These are phyloP conservation scores for Lamprologus lemairii DNA, from an alignment of 2,113 vertebrate genomes.

Conservation along the genomic window DNA sequence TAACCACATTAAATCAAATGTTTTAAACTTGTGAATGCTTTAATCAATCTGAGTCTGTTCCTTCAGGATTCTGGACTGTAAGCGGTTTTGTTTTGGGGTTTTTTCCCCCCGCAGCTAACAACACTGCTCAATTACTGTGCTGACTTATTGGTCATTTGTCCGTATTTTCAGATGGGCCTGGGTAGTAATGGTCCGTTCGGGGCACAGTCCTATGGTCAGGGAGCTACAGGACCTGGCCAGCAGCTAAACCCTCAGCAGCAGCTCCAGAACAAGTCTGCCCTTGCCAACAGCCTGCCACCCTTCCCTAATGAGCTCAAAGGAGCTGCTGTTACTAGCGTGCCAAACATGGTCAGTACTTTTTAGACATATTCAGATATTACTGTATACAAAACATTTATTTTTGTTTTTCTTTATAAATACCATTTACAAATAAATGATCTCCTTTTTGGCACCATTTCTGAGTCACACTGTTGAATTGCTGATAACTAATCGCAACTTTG, in stretches of 20 bases:
- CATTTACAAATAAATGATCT: not conserved
- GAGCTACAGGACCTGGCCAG: slow-evolving; percentile 73
- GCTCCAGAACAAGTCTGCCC: slow-evolving; percentile 82
- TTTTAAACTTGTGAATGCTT: not conserved
- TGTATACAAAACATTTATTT: not conserved
- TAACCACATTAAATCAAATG: not conserved
- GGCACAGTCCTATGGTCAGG: slow-evolving; percentile 81
- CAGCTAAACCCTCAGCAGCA: slow-evolving; percentile 83
- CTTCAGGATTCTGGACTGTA: not conserved
- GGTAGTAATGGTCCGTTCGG: slow-evolving; percentile 84
- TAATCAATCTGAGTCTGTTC: not conserved
- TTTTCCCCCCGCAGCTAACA: not conserved
- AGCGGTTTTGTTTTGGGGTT: fast-evolving
- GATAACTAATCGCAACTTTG: not conserved
- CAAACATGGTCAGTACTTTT: slow-evolving; percentile 85
- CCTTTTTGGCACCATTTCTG: not conserved
- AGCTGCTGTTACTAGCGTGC: slow-evolving; percentile 75
- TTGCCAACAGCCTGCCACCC: slow-evolving; percentile 85
- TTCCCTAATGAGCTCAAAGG: slow-evolving; percentile 91
- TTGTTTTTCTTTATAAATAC: not conserved
- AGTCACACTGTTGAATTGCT: not conserved
- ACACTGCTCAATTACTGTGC: not conserved
- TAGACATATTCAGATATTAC: not conserved
- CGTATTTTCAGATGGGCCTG: slow-evolving; percentile 79
- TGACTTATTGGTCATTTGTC: not conserved